phyloP scores from a whole-genome alignment of 2,113 vertebrate genomes.

The Tautogolabrus adspersus region DNA sequence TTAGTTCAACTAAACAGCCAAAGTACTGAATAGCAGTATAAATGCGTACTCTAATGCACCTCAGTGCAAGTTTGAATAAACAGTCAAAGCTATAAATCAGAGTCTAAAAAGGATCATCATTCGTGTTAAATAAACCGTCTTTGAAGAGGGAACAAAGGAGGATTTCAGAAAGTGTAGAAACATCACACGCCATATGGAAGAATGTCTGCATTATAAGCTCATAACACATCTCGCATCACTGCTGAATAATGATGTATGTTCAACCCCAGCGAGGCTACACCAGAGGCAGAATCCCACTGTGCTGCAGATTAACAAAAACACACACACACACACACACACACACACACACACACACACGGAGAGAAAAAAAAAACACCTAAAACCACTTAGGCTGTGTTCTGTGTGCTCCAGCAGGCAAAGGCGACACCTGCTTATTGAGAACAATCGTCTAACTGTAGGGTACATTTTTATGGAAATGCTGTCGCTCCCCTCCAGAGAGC shows the following conservation, averaged over 20 bases:
- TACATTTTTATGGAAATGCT: conserved; percentile 87
- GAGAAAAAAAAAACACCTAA: conserved; percentile 60
- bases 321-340: conserved; percentile 46
- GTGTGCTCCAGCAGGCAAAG: conserved; percentile 75
- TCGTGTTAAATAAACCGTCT: conserved; percentile 75
- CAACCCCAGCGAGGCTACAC: conserved; percentile 72
- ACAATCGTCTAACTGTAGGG: conserved; percentile 84
- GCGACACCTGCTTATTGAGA: conserved; percentile 85
- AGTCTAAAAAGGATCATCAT: conserved; percentile 31
- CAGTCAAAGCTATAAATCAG: conserved; percentile 41
- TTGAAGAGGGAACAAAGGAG: conserved; percentile 69
- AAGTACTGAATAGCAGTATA: not conserved
- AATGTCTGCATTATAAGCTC: conserved; percentile 73
- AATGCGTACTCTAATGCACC: not conserved
- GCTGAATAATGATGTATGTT: conserved; percentile 82
- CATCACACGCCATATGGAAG: conserved; percentile 68
- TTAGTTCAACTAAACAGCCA: not conserved
- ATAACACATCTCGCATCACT: conserved; percentile 76
- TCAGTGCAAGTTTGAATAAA: conserved; percentile 34
- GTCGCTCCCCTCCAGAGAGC: conserved; percentile 83
- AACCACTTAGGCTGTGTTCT: conserved; percentile 80
- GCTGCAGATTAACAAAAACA: conserved; percentile 78
- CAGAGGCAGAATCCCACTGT: conserved; percentile 80
- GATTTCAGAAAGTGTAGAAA: conserved; percentile 37
- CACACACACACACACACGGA: conserved; percentile 35